These are phyloP conservation scores for Simalia tracyae DNA, from an alignment of 2,797 vertebrate genomes.

Conservation along the genomic window DNA sequence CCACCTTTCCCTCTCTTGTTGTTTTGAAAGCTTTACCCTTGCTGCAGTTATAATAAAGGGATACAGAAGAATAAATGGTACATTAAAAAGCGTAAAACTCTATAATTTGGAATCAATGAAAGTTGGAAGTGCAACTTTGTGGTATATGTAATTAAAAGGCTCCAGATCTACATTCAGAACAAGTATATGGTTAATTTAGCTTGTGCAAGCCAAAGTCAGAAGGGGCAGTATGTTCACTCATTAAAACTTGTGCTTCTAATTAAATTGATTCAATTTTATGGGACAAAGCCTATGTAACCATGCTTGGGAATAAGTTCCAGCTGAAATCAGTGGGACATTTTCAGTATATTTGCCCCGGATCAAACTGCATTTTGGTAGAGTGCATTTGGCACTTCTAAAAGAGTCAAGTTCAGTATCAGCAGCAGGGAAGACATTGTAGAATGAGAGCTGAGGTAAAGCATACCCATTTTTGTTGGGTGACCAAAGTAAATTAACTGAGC, in stretches of 20 bases:
- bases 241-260: background rate
- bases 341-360: background rate
- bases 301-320: background rate
- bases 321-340: background rate
- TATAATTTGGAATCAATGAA: slow-evolving; percentile 29
- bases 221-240: background rate
- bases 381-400: background rate
- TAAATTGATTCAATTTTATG: background rate
- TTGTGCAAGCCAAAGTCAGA: slow-evolving; percentile 25
- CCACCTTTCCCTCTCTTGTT: background rate
- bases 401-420: too few species aligned
- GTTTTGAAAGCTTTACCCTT: slow-evolving; percentile 13
- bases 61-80: slow-evolving; percentile 39
- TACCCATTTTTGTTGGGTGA: background rate
- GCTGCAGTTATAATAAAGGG: slow-evolving; percentile 22
- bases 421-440: background rate
- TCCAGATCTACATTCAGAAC: slow-evolving; percentile 30
- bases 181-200: slow-evolving; percentile 41
- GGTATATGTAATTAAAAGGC: slow-evolving; percentile 46
- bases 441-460: background rate
- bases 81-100: slow-evolving; percentile 49
- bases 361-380: background rate
- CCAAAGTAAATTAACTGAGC: too few species aligned
- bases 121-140: slow-evolving; percentile 47
- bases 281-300: background rate